Evolutionary conservation across 2,113 vertebrate genomes (phyloP), one percentile per base, ranked within the genome.

Genomic region (Thymallus thymallus): DNA sequence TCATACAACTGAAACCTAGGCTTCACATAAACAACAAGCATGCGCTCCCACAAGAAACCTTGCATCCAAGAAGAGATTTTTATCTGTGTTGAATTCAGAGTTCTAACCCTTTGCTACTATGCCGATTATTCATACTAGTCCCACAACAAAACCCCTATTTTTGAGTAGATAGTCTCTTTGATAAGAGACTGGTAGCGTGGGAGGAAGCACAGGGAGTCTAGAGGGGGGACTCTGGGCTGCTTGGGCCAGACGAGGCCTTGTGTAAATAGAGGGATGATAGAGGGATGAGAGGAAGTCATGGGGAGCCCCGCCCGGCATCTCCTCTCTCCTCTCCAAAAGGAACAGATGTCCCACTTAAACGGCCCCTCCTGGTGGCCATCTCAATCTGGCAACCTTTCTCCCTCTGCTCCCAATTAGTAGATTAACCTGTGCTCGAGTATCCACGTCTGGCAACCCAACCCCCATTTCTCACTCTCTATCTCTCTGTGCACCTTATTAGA

Each of bases 261-360:
- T 41, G 35, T 41, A 41, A 10, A 41, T 41, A 10, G 58, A 60
- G 58, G 22, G 6, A 60, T 0, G 61, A 24, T 23, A 24, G 22
- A 24, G 24, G 24, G 61, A 26, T 67, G 72, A 71, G 79, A 85
- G 82, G 79, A 80, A 82, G 77, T 75, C 66, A 14, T n/a, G 35
- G 35, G 18, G 6, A 13, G 18, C 48, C 14, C 14, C 48, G 13
- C 48, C 48, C 48, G 1, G 48, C 48, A 0, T 16, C 48, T 51
- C 48, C 16, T 16, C 14, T 51, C 88, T 91, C 86, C 84, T 88
- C 87, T 87, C 89, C 86, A 82, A 88, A 83, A 90, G 86, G 86
- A 91, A 89, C 93, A 94, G 92, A 94, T 93, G 92, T 92, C 90
- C 85, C 82, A 84, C 80, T 87, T 93, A 91, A 93, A 94, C 74